These are phyloP conservation scores for Mionectes macconnelli DNA, from an alignment of 2,113 vertebrate genomes.

Conservation along the genomic window DNA sequence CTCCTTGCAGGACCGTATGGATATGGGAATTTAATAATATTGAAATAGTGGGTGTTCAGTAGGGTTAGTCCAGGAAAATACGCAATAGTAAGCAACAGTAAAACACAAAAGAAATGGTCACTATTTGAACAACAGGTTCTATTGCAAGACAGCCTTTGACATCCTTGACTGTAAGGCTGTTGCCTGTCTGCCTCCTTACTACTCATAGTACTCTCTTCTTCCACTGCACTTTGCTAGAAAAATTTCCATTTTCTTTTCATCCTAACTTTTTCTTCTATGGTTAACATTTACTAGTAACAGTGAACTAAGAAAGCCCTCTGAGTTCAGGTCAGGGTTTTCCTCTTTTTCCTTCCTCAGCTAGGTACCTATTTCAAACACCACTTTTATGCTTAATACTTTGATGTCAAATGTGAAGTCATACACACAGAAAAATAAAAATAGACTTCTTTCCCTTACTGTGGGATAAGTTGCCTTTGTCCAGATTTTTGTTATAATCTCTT, in stretches of 20 bases:
- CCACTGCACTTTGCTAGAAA: neutral
- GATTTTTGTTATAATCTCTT: neutral
- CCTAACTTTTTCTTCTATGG: neutral
- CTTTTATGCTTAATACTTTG: neutral
- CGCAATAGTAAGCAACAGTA: neutral
- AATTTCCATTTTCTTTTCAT: neutral
- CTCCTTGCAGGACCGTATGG: neutral
- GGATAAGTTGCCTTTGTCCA: neutral
- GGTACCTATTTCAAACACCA: neutral
- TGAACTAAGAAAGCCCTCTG: neutral
- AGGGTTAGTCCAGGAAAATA: neutral
- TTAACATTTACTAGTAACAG: neutral
- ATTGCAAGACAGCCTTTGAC: neutral
- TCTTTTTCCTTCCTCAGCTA: neutral
- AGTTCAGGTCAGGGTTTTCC: neutral
- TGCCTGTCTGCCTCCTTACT: neutral
- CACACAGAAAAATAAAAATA: neutral
- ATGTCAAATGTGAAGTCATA: neutral
- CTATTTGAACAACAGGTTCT: neutral
- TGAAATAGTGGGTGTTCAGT: neutral
- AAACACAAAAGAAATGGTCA: neutral
- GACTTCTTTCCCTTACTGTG: neutral
- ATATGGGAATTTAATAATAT: neutral
- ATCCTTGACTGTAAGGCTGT: neutral
- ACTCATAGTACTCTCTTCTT: neutral